Evolutionary conservation across 2,113 vertebrate genomes (phyloP), one percentile per base, ranked within the genome.

Genomic region (Eptatretus burgeri): DNA sequence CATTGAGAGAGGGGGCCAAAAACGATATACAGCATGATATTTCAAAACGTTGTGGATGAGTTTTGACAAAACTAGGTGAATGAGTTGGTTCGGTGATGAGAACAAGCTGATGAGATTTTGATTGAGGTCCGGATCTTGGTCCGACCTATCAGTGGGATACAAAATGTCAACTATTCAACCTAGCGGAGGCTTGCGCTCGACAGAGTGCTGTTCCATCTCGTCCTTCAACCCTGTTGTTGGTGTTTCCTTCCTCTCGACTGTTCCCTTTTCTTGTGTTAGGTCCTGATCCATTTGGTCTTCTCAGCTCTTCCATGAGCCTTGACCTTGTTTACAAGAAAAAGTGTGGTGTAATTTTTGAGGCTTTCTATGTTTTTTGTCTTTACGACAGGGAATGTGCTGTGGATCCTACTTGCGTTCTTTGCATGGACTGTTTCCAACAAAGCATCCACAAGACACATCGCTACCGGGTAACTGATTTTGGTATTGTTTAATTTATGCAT

Each of bases 391-490:
- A 95, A 70, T 98, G 91, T 72, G 91, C 87, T 14, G 82, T 93
- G 51, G 91, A 98, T 69, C 83, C 89, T 14, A 98, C 91, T 19
- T 98, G 91, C 72, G 91, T 98, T 62, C 75, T 98, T 62, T 98
- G 91, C 71, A 95, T 95, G 89, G 80, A 89, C 74, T 98, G 91
- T 74, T 98, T 98, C 78, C 74, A 93, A 72, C 82, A 80, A 69
- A 94, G 91, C 65, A 74, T 85, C 69, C 89, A 95, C 69, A 83
- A 80, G 78, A 81, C 87, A 11, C 91, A 98, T 69, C 81, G 87
- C 63, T 98, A 98, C 72, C 79, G 91, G 78, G 91, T 98, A 71
- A 79, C 56, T 17, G 10, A 60, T 20, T 17, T 11, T 2, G 20
- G 56, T 13, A 17, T 60, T 20, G 20, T 60, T 10, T 78, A 67